Conservation (phyloP, 2,113 vertebrate genomes). For the Eptesicus fuscus region DNA sequence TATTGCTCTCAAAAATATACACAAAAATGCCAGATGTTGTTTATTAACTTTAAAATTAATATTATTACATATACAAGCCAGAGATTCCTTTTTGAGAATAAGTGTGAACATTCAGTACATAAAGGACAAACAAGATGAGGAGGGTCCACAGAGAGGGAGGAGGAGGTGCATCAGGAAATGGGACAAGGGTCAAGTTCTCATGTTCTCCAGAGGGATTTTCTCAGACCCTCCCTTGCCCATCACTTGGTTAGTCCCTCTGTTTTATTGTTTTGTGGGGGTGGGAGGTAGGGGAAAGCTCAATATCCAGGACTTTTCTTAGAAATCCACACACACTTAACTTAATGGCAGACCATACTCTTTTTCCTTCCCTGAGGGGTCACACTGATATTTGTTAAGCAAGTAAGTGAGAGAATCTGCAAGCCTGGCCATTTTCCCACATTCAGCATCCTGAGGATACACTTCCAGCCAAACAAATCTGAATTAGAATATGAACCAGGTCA, state of each 20-base stretch:
- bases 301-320: not conserved
- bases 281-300: not conserved
- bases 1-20: not conserved
- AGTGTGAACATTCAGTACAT: not conserved
- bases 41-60: not conserved
- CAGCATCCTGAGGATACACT: not conserved
- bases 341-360: not conserved
- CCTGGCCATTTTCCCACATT: not conserved
- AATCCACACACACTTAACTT: not conserved
- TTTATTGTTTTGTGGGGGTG: not conserved
- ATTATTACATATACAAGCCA: not conserved
- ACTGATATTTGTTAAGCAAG: not conserved
- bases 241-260: not conserved
- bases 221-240: not conserved
- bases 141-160: not conserved
- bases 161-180: not conserved
- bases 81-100: not conserved
- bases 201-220: not conserved
- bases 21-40: not conserved
- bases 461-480: not conserved
- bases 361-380: not conserved
- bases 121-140: not conserved
- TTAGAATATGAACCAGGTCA: not conserved
- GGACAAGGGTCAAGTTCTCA: not conserved
- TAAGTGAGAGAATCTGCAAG: not conserved